Evolutionary conservation across 2,888 invertebrate genomes (phyloP), one percentile per base, ranked within the genome.

Genomic region (Scrobipalpa costella): DNA sequence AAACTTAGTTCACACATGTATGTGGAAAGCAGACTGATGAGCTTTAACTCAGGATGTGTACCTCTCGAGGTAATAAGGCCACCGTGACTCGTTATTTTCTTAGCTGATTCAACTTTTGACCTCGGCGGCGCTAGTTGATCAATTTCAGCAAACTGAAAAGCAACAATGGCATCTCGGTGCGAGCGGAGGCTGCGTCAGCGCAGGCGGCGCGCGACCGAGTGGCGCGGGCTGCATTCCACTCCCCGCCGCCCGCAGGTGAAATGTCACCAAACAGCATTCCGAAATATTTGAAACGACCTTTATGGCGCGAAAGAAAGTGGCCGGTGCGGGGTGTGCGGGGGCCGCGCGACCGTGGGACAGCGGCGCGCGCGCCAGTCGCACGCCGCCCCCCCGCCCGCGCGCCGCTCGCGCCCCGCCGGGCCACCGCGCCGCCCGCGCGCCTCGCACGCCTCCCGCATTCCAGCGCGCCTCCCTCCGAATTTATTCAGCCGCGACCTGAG

Each of bases 341-440:
- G 92, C 88, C 90, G 88, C 91, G 88, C 92, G 93, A 93, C 93
- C 93, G 93, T 93, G 93, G 93, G 93, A 93, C 93, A 93, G 93
- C 93, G 93, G 91, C 93, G 92, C 90, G 88, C 89, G 87, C 88
- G 86, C 86, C 85, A 87, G 84, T 88, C 92, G 88, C 89, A 88
- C 88, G 88, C 84, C 86, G 84, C 82, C 83, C 89, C 82, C 85
- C 77, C 82, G 77, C 83, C 76, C 74, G 69, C 65, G 83, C 88
- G 8, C 59, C 84, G 76, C 83, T 74, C 74, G 64, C 49, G 13
- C 49, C 9, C 19, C 66, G 66, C 50, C 58, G 9, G 17, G 7
- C 9, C 49, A 15, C 49, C 66, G 49, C 86, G 83, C 82, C 82
- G 88, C 64, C 49, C 49, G 17, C 49, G 17, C 19, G 17, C 80